These are phyloP conservation scores for Anisognathus igniventris DNA, from an alignment of 2,797 vertebrate species.

Conservation along the genomic window DNA sequence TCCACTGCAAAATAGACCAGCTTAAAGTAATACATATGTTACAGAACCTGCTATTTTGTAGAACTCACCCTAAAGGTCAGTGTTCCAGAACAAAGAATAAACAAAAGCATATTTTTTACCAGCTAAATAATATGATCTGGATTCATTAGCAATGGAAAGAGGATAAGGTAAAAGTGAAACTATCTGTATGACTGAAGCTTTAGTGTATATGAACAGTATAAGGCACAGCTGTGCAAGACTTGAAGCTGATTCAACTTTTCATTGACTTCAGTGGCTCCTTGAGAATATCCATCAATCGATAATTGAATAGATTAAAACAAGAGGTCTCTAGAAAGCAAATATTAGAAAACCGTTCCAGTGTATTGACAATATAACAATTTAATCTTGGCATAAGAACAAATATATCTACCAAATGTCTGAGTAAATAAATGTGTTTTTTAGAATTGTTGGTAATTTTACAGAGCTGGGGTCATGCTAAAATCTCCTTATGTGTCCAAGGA, in stretches of 20 bases:
- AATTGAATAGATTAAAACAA: background rate
- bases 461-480: background rate
- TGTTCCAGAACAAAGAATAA: background rate
- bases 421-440: background rate
- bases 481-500: background rate
- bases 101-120: background rate
- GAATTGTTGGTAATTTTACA: background rate
- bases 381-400: background rate
- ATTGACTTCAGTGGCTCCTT: background rate
- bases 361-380: background rate
- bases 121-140: background rate
- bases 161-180: background rate
- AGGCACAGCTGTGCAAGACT: background rate
- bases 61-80: background rate
- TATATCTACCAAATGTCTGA: background rate
- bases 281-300: background rate
- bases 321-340: background rate
- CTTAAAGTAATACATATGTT: background rate
- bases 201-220: background rate
- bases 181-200: background rate
- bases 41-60: background rate
- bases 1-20: background rate
- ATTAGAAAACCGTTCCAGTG: background rate
- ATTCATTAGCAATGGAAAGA: background rate
- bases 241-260: background rate